A percentile compares a stretch with the other conserved stretches of the same genome.
Evolutionary conservation across 1,140 invertebrate species (phyloP).

Genomic region (Halictus rubicundus): DNA sequence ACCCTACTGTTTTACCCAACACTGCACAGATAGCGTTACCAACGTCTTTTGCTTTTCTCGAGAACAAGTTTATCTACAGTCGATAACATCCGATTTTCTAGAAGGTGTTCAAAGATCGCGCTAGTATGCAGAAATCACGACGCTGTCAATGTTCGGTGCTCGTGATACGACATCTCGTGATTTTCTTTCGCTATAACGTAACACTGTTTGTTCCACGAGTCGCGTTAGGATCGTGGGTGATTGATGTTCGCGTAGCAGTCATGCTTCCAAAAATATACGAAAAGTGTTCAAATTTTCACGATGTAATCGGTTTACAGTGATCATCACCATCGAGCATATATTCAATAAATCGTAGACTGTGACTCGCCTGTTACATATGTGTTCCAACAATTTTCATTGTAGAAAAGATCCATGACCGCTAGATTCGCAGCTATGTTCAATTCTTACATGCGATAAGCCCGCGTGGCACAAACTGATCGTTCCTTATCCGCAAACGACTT

Average conservation of each 20-base stretch:
- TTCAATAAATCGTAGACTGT: neutral
- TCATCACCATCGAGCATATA: neutral
- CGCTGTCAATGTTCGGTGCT: conserved; percentile 20
- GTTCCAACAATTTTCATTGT: neutral
- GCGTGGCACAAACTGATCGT: conserved; percentile 37
- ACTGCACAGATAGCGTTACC: too few species aligned
- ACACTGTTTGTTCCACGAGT: conserved; percentile 28
- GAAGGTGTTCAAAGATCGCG: neutral
- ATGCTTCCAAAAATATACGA: neutral
- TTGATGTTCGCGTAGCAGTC: neutral
- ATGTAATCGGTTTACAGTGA: neutral
- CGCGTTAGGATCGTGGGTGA: conserved; percentile 18
- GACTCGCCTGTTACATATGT: neutral
- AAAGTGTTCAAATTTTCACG: neutral
- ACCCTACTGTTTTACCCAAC: too few species aligned
- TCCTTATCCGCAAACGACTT: neutral
- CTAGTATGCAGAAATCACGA: neutral
- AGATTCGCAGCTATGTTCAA: conserved; percentile 36
- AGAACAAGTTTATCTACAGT: neutral
- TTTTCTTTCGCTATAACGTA: neutral
- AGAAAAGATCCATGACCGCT: conserved; percentile 16
- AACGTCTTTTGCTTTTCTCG: too few species aligned
- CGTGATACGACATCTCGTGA: conserved; percentile 34
- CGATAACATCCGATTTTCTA: neutral
- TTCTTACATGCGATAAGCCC: conserved; percentile 29